Evolutionary conservation across 2,888 invertebrate species (phyloP), one percentile per base, ranked within the genome.

Genomic region (Malthinus flaveolus): DNA sequence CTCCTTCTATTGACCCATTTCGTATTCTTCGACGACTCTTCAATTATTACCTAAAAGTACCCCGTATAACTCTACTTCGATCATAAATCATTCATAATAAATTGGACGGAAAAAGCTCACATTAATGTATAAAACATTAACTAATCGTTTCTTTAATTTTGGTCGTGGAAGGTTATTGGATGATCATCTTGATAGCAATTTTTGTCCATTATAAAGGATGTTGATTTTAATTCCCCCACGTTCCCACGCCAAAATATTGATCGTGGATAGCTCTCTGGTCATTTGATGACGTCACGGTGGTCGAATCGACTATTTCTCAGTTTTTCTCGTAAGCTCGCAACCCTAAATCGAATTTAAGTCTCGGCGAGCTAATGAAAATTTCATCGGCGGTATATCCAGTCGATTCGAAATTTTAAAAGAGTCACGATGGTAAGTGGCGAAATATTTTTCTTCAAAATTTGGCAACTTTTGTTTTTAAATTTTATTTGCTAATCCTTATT

Each of bases 271-370:
- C 66, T 67, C 64, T 66, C 64, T 72, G 75, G 73, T 74, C 75
- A 74, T 71, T 74, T 65, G 69, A 67, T 76, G 76, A 77, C 76
- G 77, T 77, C 77, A 77, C 67, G 62, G 58, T 72, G 77, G 76
- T 75, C 77, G 76, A 76, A 74, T 73, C 71, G 73, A 71, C 70
- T 65, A 67, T 67, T 68, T 69, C 69, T 64, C 65, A 55, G 68
- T 64, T 64, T 67, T 67, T 58, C 51, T 44, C 61, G 23, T 45
- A 52, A 61, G 55, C 59, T 46, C 53, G 61, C 61, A 55, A 55
- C 57, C 53, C 42, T 51, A 60, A 65, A 64, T 61, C 61, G 64
- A 66, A 65, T 61, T 61, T 49, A 49, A 57, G 23, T 46, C 45
- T 35, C 35, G 42, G 23, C 36, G 15, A 46, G 56, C 46, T 56